Percentiles rank a stretch among this genome's conserved stretches.
Evolutionary conservation across 2,888 invertebrate species (phyloP).

Genomic region (Margaritifera margaritifera): DNA sequence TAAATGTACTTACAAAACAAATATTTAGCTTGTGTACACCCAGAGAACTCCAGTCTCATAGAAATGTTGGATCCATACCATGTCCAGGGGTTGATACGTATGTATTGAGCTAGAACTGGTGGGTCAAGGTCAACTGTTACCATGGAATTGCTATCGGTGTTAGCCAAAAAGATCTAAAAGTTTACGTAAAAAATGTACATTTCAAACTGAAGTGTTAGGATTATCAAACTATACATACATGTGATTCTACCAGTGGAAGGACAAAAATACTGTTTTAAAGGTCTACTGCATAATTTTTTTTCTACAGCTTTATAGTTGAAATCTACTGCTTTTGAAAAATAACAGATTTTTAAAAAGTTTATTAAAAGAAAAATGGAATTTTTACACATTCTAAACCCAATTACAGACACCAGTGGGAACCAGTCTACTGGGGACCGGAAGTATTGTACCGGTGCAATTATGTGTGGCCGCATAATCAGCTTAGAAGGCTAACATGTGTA

Average conservation of each 20-base stretch:
- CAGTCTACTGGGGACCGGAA: too few species aligned
- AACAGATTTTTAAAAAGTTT: too few species aligned
- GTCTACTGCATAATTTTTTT: conserved; percentile 5
- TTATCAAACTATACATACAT: background rate
- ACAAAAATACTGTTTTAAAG: too few species aligned
- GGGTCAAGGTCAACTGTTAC: conserved; percentile 44
- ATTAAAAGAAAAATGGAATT: too few species aligned
- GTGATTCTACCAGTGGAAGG: background rate
- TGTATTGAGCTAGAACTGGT: conserved; percentile 34
- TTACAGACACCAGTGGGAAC: too few species aligned
- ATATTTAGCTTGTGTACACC: conserved; percentile 51
- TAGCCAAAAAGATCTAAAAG: conserved; percentile 49
- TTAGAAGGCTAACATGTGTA: too few species aligned
- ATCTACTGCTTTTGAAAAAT: too few species aligned
- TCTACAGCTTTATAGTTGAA: background rate
- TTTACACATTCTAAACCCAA: too few species aligned
- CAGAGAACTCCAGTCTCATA: conserved; percentile 54
- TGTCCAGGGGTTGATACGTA: conserved; percentile 51
- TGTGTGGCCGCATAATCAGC: too few species aligned
- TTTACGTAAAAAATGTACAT: conserved; percentile 1
- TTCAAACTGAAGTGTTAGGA: background rate
- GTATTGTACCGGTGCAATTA: too few species aligned
- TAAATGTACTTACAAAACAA: conserved; percentile 49
- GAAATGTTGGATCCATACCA: conserved; percentile 48
- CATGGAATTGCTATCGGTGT: conserved; percentile 40